phyloP scores from a whole-genome alignment of 2,888 invertebrate species.

The Dendrolimus houi region DNA sequence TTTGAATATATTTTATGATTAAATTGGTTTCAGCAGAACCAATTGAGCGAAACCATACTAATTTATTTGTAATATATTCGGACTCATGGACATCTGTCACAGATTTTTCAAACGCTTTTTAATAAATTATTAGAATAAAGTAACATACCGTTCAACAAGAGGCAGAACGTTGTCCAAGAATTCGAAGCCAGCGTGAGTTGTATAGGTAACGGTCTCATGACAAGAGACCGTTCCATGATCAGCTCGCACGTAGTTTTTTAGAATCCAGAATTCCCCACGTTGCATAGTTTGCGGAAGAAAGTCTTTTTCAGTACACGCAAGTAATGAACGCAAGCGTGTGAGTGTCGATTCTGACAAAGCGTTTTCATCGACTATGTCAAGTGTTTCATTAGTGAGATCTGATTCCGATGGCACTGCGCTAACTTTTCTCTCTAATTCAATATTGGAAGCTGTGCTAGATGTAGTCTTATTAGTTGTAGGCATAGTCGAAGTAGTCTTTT shows the following conservation, averaged over 20 bases:
- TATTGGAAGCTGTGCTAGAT: constrained; percentile 55
- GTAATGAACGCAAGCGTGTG: constrained; percentile 52
- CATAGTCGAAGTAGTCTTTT: constrained; percentile 55
- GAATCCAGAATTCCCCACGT: constrained; percentile 90
- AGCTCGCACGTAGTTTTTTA: constrained; percentile 90
- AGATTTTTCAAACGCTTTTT: too few species aligned
- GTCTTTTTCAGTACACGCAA: constrained; percentile 80
- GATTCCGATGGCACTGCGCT: constrained; percentile 46
- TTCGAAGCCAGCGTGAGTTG: constrained; percentile 94
- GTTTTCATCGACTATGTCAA: constrained; percentile 55
- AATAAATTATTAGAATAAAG: too few species aligned
- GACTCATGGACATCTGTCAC: too few species aligned
- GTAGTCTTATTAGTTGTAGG: constrained; percentile 57
- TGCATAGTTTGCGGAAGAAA: constrained; percentile 79
- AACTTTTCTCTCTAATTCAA: constrained; percentile 49
- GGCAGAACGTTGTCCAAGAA: constrained; percentile 93
- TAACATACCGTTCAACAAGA: constrained; percentile 81
- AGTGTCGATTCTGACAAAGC: constrained; percentile 52
- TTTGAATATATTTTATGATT: too few species aligned
- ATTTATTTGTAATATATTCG: too few species aligned
- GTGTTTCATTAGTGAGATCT: constrained; percentile 44
- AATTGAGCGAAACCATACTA: too few species aligned
- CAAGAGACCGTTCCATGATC: constrained; percentile 81
- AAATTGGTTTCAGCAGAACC: too few species aligned
- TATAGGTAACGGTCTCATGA: constrained; percentile 92